Conservation (phyloP, 1,140 invertebrate genomes). For the Berghia stephanieae region DNA sequence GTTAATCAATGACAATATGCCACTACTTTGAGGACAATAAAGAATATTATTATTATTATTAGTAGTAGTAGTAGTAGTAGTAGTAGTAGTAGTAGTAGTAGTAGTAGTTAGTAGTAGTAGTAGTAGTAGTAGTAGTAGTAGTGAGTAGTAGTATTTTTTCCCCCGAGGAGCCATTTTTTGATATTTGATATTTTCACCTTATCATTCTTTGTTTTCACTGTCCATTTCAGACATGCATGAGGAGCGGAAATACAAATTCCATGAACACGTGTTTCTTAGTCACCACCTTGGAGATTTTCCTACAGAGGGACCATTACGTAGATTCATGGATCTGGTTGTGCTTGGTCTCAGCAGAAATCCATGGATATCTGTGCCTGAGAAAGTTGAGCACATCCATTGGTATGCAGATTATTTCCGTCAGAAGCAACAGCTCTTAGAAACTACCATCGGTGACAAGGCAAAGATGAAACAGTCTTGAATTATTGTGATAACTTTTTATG, state of each 20-base stretch:
- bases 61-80: no score
- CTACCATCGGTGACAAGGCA: slow-evolving; percentile 60
- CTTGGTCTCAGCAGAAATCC: slow-evolving; percentile 95
- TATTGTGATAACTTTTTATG: no score
- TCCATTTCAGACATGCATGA: slow-evolving; percentile 73
- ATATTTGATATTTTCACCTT: not conserved
- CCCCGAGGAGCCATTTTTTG: not conserved
- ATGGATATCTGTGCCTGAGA: slow-evolving; percentile 86
- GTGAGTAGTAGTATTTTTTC: no score
- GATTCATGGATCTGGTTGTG: slow-evolving; percentile 97
- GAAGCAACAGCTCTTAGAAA: slow-evolving; percentile 79
- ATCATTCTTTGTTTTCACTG: slow-evolving; percentile 22
- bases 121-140: no score
- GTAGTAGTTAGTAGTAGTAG: no score
- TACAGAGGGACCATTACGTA: slow-evolving; percentile 83
- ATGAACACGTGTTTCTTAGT: slow-evolving; percentile 89
- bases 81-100: no score
- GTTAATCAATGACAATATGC: no score
- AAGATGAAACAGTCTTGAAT: slow-evolving; percentile 17
- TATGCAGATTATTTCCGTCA: slow-evolving; percentile 89
- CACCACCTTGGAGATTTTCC: slow-evolving; percentile 86
- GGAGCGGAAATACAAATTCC: slow-evolving; percentile 70
- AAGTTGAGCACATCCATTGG: slow-evolving; percentile 91
- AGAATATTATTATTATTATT: no score
- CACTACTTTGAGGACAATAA: no score